Base-by-base conservation (phyloP, 2,888 invertebrate genomes). In the Opisthograptis luteolata region DNA sequence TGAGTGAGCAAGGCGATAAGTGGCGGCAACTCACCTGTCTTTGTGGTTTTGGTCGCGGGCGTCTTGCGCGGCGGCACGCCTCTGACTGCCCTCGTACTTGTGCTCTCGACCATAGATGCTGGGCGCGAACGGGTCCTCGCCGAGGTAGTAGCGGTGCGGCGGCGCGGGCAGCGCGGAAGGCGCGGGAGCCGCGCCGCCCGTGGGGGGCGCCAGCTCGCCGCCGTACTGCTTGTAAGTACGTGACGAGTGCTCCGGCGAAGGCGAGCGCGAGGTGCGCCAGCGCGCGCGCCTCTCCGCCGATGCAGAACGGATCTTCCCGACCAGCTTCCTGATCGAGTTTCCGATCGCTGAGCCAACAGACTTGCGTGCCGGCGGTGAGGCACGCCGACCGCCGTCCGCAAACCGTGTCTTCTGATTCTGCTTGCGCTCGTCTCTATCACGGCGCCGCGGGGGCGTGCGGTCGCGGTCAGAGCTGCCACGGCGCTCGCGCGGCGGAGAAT, bases 81-180 rank as follows among this genome's bases (percentile, higher is more conserved):
- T 87, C 54, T 93, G 85, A 81, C 92, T 92, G 73, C 94, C 93
- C 81, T 94, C 95, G 87, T 96, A 96, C 76, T 96, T 95, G 82
- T 95, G 95, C 84, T 96, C 96, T 70, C 95, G 93, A 56, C 96
- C 96, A 81, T 95, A 96, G 76, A 96, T 95, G 83, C 95, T 95
- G 58, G 94, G 95, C 47, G 94, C 95, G 81, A 96, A 96, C 17
- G 96, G 96, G 90, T 96, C 96, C 86, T 96, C 96, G 25, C 96
- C 96, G 62, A 96, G 92, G 81, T 96, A 96, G 86, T 96, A 96
- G 62, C 95, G 93, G 75, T 95, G 95, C 57, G 94, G 92, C 7
- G 94, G 94, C 55, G 84, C 83, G 65, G 75, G 75, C 7, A 14
- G 83, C 82, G 66, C n/a, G n/a, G n/a, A n/a, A n/a, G 75, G 76